Evolutionary conservation across 2,888 invertebrate species (phyloP), one percentile per base, ranked within the genome.

Genomic region (Xanthorhoe spadicearia): DNA sequence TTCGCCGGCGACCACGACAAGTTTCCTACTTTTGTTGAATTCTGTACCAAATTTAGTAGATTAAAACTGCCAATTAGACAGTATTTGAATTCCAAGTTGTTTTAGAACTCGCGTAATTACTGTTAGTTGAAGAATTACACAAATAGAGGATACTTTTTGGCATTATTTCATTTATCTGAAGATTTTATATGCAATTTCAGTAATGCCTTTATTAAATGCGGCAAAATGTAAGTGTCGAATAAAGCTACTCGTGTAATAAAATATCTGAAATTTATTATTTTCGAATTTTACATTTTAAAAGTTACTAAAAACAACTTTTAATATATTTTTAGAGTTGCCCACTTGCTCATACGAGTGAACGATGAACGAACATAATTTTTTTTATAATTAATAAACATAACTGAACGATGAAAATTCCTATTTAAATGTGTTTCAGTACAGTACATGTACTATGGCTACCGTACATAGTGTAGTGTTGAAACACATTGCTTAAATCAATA

Each of bases 41-140:
- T 90, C 88, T 85, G 87, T 84, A 90, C 88, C 89, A 89, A 92
- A 92, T 90, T 92, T 92, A 89, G 90, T 90, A 89, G 88, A 92
- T 92, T 92, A 90, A 92, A 92, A 90, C 90, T 92, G 90, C 91
- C 92, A 92, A 92, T 92, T 92, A 92, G 86, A 83, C 83, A 88
- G 87, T 87, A 90, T 90, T 92, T 91, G 86, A 90, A 90, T 89
- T 90, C 88, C 86, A 87, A 90, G 88, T 90, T 90, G 90, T 89
- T 90, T 89, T 88, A 89, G 89, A 90, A 90, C 90, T 90, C 86
- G 80, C 84, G 85, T 90, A 90, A 91, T 91, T 90, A 90, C 86
- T 87, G 87, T 88, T 88, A 85, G 86, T 86, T 88, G 89, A 91
- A 88, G 88, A 88, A 89, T 89, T 86, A 85, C 79, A 81, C 78